phyloP scores from a whole-genome alignment of 2,113 vertebrate species.

The Deroptyus accipitrinus region DNA sequence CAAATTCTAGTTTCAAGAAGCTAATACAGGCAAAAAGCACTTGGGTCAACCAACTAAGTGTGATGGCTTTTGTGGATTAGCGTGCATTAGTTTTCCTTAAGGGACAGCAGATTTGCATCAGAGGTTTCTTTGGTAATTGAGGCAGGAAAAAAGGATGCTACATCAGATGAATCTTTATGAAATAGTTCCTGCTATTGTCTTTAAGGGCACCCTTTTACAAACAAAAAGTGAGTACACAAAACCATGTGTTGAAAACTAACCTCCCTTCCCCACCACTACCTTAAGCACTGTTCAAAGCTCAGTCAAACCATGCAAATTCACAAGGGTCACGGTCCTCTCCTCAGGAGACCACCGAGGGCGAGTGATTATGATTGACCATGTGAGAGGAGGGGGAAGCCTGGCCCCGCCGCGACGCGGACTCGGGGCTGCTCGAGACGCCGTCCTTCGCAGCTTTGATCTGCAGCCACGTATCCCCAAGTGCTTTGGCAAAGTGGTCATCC shows the following conservation, averaged over 20 bases:
- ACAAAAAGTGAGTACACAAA: slow-evolving; percentile 79
- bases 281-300: slow-evolving; percentile 79
- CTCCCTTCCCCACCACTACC: slow-evolving; percentile 57
- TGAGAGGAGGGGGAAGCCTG: slow-evolving; percentile 88
- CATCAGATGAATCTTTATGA: slow-evolving; percentile 59
- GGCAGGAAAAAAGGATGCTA: slow-evolving; percentile 82
- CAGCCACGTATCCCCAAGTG: slow-evolving; percentile 95
- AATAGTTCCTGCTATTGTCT: slow-evolving; percentile 73
- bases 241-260: slow-evolving; percentile 35
- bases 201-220: slow-evolving; percentile 76
- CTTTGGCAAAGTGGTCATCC: slow-evolving; percentile 99
- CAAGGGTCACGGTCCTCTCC: slow-evolving; percentile 23
- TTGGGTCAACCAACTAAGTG: slow-evolving; percentile 70
- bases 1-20: slow-evolving; percentile 64
- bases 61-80: slow-evolving; percentile 72
- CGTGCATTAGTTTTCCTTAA: slow-evolving; percentile 22
- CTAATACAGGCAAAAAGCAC: slow-evolving; percentile 63
- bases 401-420: slow-evolving; percentile 78
- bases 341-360: slow-evolving; percentile 95
- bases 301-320: slow-evolving; percentile 78
- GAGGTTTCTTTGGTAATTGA: slow-evolving; percentile 94
- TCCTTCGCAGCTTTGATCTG: slow-evolving; percentile 96
- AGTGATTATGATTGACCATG: slow-evolving; percentile 94
- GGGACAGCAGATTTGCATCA: slow-evolving; percentile 77
- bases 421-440: slow-evolving; percentile 81